A percentile compares a stretch with the other conserved stretches of the same genome.
These are phyloP conservation scores for Xestobium rufovillosum DNA, from an alignment of 2,888 invertebrate genomes.

Conservation along the genomic window DNA sequence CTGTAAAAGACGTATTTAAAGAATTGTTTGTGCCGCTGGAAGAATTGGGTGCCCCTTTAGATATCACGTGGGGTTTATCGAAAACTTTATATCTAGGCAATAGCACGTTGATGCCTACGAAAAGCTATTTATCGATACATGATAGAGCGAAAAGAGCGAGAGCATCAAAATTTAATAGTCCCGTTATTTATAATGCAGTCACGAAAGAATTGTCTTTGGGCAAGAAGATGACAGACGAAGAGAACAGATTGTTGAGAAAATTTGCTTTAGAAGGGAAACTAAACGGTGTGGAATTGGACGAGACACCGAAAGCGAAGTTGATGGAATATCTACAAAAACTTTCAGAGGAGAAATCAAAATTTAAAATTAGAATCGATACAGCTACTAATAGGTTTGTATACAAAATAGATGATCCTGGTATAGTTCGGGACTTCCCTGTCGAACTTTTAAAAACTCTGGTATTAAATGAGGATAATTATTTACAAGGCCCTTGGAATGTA, in stretches of 20 bases:
- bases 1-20: conserved; percentile 55
- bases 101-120: conserved; percentile 70
- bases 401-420: conserved; percentile 55
- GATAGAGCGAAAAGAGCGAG: conserved; percentile 70
- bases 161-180: conserved; percentile 64
- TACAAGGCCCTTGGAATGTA: conserved; percentile 76
- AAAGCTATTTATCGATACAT: conserved; percentile 70
- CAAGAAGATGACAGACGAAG: conserved; percentile 45
- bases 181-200: conserved; percentile 61
- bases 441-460: conserved; percentile 60
- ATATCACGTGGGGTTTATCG: conserved; percentile 80
- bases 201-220: conserved; percentile 41
- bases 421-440: conserved; percentile 68
- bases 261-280: conserved; percentile 74
- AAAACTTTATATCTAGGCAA: conserved; percentile 77
- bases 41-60: conserved; percentile 61
- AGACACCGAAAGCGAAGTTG: conserved; percentile 49
- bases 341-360: conserved; percentile 52
- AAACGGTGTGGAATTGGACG: conserved; percentile 67
- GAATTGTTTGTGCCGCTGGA: conserved; percentile 71
- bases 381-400: conserved; percentile 61
- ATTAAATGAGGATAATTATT: conserved; percentile 50
- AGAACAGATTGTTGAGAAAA: conserved; percentile 67
- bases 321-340: conserved; percentile 48
- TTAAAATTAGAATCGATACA: conserved; percentile 58